Evolutionary conservation across 35 echinoderm and acorn worm species (phyloP), one percentile per base, ranked within the genome.

Genomic region (Apostichopus japonicus): DNA sequence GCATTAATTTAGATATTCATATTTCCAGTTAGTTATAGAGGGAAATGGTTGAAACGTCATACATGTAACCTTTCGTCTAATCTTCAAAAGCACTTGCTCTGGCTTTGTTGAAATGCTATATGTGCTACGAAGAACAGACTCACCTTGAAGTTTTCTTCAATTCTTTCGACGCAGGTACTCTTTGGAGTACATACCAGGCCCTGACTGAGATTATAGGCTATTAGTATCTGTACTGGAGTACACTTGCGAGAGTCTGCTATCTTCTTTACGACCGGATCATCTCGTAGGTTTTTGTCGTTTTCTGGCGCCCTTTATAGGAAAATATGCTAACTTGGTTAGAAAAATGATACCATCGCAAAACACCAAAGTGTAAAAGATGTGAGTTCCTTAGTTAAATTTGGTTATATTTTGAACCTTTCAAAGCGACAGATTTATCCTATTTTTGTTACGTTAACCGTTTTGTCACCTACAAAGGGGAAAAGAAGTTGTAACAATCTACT

Each of bases 141-240:
- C 24, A 79, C 78, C 78, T 79, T 79, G 7, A 79, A 79, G 78
- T 79, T 79, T 24, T 79, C 78, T 79, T 79, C 4, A 11, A 79
- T 24, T 24, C 78, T 79, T 33, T 24, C 23, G 11, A 52, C 14
- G 5, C 13, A 33, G 11, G 1, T 52, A 5, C 78, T 79, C 78
- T 79, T 79, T 24, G 24, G n/a, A 5, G 51, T 52, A 33, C 78
- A 79, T 5, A 33, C 78, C 5, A 79, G 14, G 51, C 78, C 78
- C 78, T 79, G 78, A 24, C 11, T 33, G 24, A 79, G 23, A 13
- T 79, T 21, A 24, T 79, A 79, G 51, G 78, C 78, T 8, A 79
- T 33, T 14, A 79, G 21, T 14, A 79, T 14, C 11, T 79, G 78
- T 24, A 11, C 78, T 79, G 78, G 5, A 7, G 78, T 79, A 24